A percentile compares a stretch with the other conserved stretches of the same genome.
phyloP scores from a whole-genome alignment of 2,797 vertebrate species.

The Holocentrus rufus region DNA sequence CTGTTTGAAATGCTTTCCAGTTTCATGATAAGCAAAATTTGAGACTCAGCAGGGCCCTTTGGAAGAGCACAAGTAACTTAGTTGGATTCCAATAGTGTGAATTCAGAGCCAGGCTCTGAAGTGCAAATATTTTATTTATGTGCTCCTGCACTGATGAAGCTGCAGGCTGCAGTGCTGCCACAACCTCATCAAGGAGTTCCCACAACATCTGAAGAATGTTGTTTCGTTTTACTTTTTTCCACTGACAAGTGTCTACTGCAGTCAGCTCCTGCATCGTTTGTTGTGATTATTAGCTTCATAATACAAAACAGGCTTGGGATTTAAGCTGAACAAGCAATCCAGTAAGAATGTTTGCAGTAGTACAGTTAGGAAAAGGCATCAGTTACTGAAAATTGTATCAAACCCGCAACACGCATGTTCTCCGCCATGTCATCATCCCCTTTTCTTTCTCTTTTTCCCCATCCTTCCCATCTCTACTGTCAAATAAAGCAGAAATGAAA shows the following conservation, averaged over 20 bases:
- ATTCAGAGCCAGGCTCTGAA: background rate
- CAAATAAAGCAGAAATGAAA: too few relatives aligned
- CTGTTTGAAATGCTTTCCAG: background rate
- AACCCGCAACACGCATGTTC: too few relatives aligned
- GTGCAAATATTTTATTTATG: background rate
- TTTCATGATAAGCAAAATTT: background rate
- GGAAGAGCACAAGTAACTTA: background rate
- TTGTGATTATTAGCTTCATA: too few relatives aligned
- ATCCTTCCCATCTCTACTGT: too few relatives aligned
- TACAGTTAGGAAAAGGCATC: slow-evolving; percentile 18
- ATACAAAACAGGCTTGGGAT: background rate
- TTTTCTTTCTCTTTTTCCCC: too few relatives aligned
- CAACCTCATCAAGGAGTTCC: too few relatives aligned
- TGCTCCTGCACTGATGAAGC: background rate
- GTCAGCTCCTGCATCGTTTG: background rate
- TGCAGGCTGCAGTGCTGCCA: too few relatives aligned
- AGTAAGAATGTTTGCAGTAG: background rate
- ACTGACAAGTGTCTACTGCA: too few relatives aligned
- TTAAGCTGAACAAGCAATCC: background rate
- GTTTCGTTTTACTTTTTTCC: background rate
- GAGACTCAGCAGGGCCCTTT: too few relatives aligned
- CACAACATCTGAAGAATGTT: background rate
- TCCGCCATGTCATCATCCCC: too few relatives aligned
- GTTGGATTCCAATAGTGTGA: background rate
- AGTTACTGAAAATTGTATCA: slow-evolving; percentile 3